A percentile compares a stretch with the other conserved stretches of the same genome.
phyloP scores from a whole-genome alignment of 2,888 invertebrate genomes.

The Parelbella ahira region DNA sequence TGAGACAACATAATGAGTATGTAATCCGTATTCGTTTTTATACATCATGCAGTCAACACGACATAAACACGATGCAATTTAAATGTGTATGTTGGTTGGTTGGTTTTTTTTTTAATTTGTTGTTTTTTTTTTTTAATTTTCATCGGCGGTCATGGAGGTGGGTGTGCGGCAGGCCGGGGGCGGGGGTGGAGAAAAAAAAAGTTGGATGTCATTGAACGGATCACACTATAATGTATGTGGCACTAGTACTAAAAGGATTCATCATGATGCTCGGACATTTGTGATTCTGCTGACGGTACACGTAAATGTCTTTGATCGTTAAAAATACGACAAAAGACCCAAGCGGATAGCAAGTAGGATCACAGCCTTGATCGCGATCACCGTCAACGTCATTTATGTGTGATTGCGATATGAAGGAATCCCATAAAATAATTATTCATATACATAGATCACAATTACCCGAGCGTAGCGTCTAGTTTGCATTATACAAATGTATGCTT shows the following conservation, averaged over 20 bases:
- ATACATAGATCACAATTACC: slow-evolving; percentile 55
- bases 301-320: no score
- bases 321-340: no score
- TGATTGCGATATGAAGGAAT: no score
- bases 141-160: slow-evolving; percentile 63
- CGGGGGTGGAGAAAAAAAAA: slow-evolving; percentile 73
- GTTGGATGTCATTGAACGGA: slow-evolving; percentile 78
- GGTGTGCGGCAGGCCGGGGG: slow-evolving; percentile 77
- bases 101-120: slow-evolving; percentile 34
- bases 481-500: slow-evolving; percentile 65
- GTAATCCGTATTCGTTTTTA: slow-evolving; percentile 38
- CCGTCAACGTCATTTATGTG: slow-evolving; percentile 15
- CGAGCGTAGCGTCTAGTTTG: slow-evolving; percentile 51
- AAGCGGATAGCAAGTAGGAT: background rate
- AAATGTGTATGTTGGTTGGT: slow-evolving; percentile 60
- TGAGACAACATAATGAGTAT: slow-evolving; percentile 49
- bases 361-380: background rate
- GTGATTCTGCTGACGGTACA: no score
- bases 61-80: slow-evolving; percentile 74
- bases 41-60: slow-evolving; percentile 79
- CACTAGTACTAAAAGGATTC: slow-evolving; percentile 59
- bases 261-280: slow-evolving; percentile 45
- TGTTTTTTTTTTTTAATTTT: slow-evolving; percentile 45
- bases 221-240: slow-evolving; percentile 64
- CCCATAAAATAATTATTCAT: no score